Conservation (phyloP, 2,888 invertebrate species). For the Priocnemis perturbator region DNA sequence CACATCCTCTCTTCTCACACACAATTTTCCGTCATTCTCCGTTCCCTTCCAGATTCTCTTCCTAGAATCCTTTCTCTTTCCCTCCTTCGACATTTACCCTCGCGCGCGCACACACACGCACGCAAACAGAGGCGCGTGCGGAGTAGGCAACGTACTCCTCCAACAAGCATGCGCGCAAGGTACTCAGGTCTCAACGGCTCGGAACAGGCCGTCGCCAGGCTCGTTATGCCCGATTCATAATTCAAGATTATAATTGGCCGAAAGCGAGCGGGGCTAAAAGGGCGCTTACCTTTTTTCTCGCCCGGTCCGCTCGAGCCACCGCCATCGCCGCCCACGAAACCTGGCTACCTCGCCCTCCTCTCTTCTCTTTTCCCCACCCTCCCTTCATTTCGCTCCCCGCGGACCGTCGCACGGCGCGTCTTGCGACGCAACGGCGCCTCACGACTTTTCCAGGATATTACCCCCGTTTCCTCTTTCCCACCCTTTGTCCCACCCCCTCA, state of each 20-base stretch:
- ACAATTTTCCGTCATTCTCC: background rate
- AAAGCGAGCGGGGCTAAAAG: conserved; percentile 43
- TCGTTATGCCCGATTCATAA: conserved; percentile 60
- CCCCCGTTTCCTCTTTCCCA: conserved; percentile 9
- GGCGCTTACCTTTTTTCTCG: conserved; percentile 16
- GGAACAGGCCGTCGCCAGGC: conserved; percentile 23
- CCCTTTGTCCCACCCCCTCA: conserved; percentile 2
- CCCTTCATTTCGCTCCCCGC: background rate
- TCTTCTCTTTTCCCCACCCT: background rate
- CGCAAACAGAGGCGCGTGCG: too few relatives aligned
- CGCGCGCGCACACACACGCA: too few relatives aligned
- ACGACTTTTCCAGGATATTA: background rate
- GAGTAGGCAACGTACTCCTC: too few relatives aligned
- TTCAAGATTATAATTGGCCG: conserved; percentile 63
- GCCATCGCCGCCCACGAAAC: background rate
- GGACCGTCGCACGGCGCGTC: too few relatives aligned
- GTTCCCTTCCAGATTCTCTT: conserved; percentile 15
- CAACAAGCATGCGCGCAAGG: too few relatives aligned
- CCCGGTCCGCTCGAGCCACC: too few relatives aligned
- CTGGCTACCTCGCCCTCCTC: background rate
- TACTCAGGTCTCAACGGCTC: conserved; percentile 8
- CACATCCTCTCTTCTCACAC: conserved; percentile 6
- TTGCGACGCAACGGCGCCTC: too few relatives aligned
- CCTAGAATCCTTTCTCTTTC: background rate
- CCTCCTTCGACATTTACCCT: background rate